phyloP scores from a whole-genome alignment of 2,797 vertebrate genomes.

The Cyclopterus lumpus region DNA sequence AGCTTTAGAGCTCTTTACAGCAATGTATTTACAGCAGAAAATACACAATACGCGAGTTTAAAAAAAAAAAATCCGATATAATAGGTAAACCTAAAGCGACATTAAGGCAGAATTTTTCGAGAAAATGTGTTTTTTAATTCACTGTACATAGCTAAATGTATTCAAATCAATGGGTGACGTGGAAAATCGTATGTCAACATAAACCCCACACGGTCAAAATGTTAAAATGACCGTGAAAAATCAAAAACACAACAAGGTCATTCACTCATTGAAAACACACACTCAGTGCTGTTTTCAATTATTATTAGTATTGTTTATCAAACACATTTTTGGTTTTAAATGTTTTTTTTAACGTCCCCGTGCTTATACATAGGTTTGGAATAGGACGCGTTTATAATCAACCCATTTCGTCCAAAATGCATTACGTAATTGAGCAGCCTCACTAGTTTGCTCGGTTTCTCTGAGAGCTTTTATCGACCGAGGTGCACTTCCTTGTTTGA shows the following conservation, averaged over 20 bases:
- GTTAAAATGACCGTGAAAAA: rapidly evolving
- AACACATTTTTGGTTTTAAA: rapidly evolving
- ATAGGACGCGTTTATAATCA: background rate
- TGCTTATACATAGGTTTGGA: rapidly evolving
- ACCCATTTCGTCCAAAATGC: slow-evolving; percentile 31
- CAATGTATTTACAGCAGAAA: slow-evolving; percentile 64
- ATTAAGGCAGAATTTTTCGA: rapidly evolving
- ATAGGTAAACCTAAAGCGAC: no score
- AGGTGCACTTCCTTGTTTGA: slow-evolving; percentile 80
- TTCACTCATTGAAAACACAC: no score
- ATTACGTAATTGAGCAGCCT: slow-evolving; percentile 81
- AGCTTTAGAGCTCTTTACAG: slow-evolving; percentile 57
- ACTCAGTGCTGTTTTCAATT: no score
- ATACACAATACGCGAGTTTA: slow-evolving; percentile 39
- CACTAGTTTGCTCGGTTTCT: slow-evolving; percentile 55
- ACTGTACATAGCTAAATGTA: background rate
- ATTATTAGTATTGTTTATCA: no score
- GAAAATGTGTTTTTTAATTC: background rate
- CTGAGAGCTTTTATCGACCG: slow-evolving; percentile 44
- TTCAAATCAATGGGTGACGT: background rate
- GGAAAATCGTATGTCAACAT: rapidly evolving
- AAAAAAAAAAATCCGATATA: background rate
- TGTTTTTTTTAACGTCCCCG: rapidly evolving
- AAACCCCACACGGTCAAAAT: background rate
- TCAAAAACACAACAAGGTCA: background rate